A percentile compares a stretch with the other conserved stretches of the same genome.
phyloP scores from a whole-genome alignment of 2,888 invertebrate species.

The Dicyrtomina minuta region DNA sequence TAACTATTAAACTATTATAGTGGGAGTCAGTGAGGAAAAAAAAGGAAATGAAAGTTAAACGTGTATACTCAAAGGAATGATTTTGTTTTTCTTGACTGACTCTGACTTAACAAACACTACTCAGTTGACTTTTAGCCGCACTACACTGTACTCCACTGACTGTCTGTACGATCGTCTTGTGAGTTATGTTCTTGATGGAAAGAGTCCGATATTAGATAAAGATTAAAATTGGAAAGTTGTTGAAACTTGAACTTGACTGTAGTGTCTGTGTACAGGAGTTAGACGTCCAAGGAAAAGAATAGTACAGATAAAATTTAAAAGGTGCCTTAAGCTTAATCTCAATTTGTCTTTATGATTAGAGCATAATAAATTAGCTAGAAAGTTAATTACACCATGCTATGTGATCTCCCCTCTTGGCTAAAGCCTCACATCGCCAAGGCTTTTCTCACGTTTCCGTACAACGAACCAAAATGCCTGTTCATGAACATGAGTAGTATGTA shows the following conservation, averaged over 20 bases:
- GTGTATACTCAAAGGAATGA: not conserved
- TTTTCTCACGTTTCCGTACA: not conserved
- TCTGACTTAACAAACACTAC: not conserved
- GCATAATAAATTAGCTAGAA: slow-evolving; percentile 16
- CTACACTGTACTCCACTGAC: no score
- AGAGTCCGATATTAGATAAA: not conserved
- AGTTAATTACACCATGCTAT: slow-evolving; percentile 13
- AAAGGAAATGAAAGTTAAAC: not conserved
- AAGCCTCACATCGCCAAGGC: not conserved
- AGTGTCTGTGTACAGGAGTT: not conserved
- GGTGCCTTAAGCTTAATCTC: not conserved
- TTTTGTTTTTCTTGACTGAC: not conserved
- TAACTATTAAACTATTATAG: no score
- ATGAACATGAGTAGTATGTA: no score
- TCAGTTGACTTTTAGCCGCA: not conserved
- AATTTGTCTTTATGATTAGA: slow-evolving; percentile 10
- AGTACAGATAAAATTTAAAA: not conserved
- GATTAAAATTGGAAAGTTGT: slow-evolving; percentile 11
- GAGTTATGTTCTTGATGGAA: not conserved
- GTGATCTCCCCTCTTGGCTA: slow-evolving; percentile 8
- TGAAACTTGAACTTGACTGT: slow-evolving; percentile 18
- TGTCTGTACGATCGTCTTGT: no score
- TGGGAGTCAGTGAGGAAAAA: no score
- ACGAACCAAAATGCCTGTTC: no score
- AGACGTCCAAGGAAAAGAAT: not conserved